Evolutionary conservation across 2,797 vertebrate genomes (phyloP), one percentile per base, ranked within the genome.

Genomic region (Cygnus olor): DNA sequence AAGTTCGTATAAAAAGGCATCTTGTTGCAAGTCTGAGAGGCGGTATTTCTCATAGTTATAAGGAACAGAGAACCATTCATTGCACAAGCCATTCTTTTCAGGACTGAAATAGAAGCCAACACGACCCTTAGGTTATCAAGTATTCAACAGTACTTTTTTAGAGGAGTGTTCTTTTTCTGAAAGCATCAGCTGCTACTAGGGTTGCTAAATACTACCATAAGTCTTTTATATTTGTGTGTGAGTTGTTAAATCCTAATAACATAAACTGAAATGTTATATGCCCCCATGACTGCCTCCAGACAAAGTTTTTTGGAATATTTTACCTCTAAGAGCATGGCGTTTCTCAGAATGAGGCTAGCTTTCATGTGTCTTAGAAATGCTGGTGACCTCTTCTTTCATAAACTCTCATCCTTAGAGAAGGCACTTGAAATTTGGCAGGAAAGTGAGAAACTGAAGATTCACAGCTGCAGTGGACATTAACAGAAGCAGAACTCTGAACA

Each of bases 111-210:
- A 92, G 90, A 94, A 95, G 17, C 64, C 68, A 71, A 11, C 57
- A 65, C 0, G 1, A 80, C 88, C 83, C 70, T 64, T 73, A 86
- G 73, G 71, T 94, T 95, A 94, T 86, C 80, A 38, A 32, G 27
- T 76, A 89, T 91, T 80, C 69, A 72, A 64, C 17, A 68, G 49
- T 44, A 64, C n/a, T 73, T 90, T 90, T 87, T 91, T 84, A 71
- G 71, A 80, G 66, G 27, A 79, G 56, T 36, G 28, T 2, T 86
- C 36, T 95, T 94, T 85, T 72, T 95, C 47, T 95, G 92, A 82
- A 85, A 90, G 27, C 83, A 90, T 92, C 93, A 92, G 56, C 82
- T 93, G 84, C 95, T 94, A 93, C 74, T 93, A 93, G 94, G 93
- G 91, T 77, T 96, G 85, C 83, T 91, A 88, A 94, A 95, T 56